A percentile compares a stretch with the other conserved stretches of the same genome.
These are phyloP conservation scores for Leptinotarsa tumamoca DNA, from an alignment of 2,888 invertebrate species.

Conservation along the genomic window DNA sequence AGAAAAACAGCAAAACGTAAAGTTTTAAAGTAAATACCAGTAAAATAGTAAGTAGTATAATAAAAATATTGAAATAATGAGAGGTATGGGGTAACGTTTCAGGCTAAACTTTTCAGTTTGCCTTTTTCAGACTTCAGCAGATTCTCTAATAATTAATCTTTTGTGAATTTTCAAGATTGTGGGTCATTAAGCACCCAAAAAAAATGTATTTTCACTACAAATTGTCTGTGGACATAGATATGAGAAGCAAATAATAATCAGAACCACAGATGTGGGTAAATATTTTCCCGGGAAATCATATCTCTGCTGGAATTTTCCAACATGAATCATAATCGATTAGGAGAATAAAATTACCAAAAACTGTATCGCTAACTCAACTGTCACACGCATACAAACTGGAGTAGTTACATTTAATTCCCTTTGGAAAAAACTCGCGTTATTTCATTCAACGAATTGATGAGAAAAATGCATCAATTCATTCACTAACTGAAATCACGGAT, in stretches of 20 bases:
- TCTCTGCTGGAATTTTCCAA: not conserved
- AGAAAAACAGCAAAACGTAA: not conserved
- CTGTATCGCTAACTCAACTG: not conserved
- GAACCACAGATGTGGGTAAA: not conserved
- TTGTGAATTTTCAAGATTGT: too few relatives aligned
- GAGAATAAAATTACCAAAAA: not conserved
- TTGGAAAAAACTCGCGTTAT: not conserved
- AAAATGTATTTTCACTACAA: too few relatives aligned
- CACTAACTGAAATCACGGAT: too few relatives aligned
- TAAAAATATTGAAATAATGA: too few relatives aligned
- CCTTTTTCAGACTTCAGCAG: too few relatives aligned
- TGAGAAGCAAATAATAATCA: not conserved
- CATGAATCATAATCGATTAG: not conserved
- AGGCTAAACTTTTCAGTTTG: too few relatives aligned
- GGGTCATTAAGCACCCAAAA: too few relatives aligned
- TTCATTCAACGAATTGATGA: not conserved
- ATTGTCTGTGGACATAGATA: too few relatives aligned
- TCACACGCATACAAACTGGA: not conserved
- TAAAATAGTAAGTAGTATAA: too few relatives aligned
- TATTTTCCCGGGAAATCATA: not conserved
- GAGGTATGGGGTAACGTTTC: too few relatives aligned
- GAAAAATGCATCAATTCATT: not conserved
- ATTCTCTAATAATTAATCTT: too few relatives aligned
- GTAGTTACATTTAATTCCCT: not conserved
- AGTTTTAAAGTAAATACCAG: too few relatives aligned